Evolutionary conservation across 2,888 invertebrate species (phyloP).

Genomic region (Eueremaeus valkanovi): DNA sequence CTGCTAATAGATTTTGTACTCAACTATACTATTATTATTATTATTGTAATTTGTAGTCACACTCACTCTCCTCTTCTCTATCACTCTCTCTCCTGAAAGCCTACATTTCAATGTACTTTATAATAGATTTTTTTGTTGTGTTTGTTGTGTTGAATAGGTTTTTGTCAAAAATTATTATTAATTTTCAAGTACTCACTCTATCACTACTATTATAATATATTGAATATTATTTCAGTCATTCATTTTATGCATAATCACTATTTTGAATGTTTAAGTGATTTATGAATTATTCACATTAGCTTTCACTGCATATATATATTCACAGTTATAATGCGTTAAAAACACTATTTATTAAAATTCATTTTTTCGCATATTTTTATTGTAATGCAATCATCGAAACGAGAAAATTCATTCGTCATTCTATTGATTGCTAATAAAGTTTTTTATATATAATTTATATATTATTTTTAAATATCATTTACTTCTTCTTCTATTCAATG

Average conservation of each 20-base stretch:
- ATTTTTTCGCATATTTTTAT: background rate
- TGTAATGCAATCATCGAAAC: background rate
- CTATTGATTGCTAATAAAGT: too few relatives aligned
- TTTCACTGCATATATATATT: too few relatives aligned
- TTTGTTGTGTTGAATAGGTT: background rate
- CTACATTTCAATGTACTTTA: background rate
- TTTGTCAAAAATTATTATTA: background rate
- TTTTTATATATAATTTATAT: too few relatives aligned
- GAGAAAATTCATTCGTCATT: background rate
- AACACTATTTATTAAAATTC: background rate
- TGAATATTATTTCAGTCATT: background rate
- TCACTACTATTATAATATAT: background rate
- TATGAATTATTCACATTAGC: background rate
- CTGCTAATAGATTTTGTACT: constrained; percentile 4
- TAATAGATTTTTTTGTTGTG: too few relatives aligned
- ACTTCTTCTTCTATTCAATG: background rate
- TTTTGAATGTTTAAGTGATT: background rate
- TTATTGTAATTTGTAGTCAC: constrained; percentile 27
- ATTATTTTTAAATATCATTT: too few relatives aligned
- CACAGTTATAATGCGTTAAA: too few relatives aligned
- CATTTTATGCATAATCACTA: constrained; percentile 12
- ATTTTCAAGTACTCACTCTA: background rate
- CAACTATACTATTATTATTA: background rate
- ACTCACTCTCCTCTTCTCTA: background rate
- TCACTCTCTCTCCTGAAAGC: too few relatives aligned